These are phyloP conservation scores for Ceratina japonica DNA, from an alignment of 1,140 invertebrate genomes.

Conservation along the genomic window DNA sequence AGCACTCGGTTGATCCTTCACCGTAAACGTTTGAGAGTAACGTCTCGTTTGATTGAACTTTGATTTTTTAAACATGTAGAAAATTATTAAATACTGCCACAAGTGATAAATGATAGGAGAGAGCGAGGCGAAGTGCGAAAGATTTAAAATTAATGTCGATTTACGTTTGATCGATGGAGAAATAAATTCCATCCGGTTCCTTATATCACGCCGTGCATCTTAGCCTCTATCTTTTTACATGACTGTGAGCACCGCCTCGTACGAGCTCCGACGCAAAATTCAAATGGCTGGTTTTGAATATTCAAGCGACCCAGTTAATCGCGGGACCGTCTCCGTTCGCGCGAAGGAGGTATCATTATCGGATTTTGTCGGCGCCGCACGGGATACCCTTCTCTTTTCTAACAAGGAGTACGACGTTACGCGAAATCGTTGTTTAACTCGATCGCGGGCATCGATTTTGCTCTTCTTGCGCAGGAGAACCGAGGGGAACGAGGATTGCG, in stretches of 20 bases:
- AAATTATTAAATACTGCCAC: too few species aligned
- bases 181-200: too few species aligned
- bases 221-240: background rate
- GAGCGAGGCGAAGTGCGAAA: too few species aligned
- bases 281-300: slow-evolving; percentile 29
- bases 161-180: background rate
- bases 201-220: background rate
- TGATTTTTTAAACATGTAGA: too few species aligned
- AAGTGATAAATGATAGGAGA: too few species aligned
- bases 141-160: background rate
- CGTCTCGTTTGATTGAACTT: too few species aligned
- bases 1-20: too few species aligned
- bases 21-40: too few species aligned
- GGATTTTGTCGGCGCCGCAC: background rate
- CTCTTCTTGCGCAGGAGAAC: background rate
- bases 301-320: slow-evolving; percentile 38
- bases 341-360: slow-evolving; percentile 9
- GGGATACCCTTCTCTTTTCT: too few species aligned
- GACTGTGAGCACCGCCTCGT: too few species aligned
- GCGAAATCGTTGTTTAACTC: slow-evolving; percentile 54
- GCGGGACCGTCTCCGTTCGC: too few species aligned
- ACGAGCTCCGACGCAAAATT: slow-evolving; percentile 22
- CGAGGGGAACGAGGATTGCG: background rate
- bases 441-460: slow-evolving; percentile 51
- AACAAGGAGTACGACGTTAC: background rate